Evolutionary conservation across 2,113 vertebrate species (phyloP).

Genomic region (Trichechus manatus): DNA sequence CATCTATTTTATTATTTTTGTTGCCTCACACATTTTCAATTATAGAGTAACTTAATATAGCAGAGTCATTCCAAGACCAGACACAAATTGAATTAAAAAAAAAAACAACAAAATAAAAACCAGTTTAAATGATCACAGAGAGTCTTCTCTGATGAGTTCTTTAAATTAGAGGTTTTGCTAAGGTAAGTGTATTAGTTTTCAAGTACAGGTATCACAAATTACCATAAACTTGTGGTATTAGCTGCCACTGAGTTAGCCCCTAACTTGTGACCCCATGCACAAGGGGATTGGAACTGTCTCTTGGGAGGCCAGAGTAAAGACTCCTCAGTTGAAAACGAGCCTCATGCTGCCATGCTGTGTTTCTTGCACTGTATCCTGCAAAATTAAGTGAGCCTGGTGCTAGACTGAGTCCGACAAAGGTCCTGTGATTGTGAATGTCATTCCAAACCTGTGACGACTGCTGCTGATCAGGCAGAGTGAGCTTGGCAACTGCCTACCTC

Average conservation of each 20-base stretch:
- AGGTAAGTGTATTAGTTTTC: constrained; percentile 32
- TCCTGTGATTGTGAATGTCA: neutral
- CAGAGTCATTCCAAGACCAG: constrained; percentile 43
- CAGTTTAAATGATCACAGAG: neutral
- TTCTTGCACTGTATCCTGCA: neutral
- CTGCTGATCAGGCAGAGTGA: neutral
- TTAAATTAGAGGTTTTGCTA: constrained; percentile 47
- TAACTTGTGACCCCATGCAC: neutral
- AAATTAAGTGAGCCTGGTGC: neutral
- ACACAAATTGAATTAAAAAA: neutral
- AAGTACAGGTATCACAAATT: neutral
- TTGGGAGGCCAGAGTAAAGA: neutral
- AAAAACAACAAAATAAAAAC: neutral
- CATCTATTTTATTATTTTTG: neutral
- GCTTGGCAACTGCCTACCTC: neutral
- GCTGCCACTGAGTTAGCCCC: neutral
- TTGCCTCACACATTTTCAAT: constrained; percentile 8
- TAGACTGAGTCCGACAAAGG: neutral
- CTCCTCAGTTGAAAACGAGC: neutral
- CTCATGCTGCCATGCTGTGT: too few relatives aligned
- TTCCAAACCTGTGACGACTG: neutral
- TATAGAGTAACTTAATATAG: neutral
- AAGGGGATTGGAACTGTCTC: neutral
- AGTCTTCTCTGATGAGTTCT: constrained; percentile 37
- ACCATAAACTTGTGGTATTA: neutral